These are phyloP conservation scores for Andrena hattorfiana DNA, from an alignment of 2,888 invertebrate species.

Conservation along the genomic window DNA sequence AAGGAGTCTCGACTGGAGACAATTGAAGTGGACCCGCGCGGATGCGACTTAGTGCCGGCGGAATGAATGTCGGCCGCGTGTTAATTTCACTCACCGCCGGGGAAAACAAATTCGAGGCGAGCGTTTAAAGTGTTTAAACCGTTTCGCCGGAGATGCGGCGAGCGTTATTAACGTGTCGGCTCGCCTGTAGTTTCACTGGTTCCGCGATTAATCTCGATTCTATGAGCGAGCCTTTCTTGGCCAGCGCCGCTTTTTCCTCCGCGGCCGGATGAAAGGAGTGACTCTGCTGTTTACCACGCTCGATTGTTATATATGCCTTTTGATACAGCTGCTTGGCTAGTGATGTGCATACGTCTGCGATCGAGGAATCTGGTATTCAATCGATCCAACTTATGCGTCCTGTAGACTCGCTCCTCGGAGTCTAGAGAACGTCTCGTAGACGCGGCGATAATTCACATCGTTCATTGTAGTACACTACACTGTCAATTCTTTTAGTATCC, in stretches of 20 bases:
- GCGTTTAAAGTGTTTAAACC: neutral
- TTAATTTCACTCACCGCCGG: neutral
- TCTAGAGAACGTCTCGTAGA: neutral
- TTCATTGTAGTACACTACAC: no score
- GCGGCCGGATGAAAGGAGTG: constrained; percentile 34
- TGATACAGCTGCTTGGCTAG: constrained; percentile 44
- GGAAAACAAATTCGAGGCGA: constrained; percentile 6
- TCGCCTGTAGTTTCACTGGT: constrained; percentile 12
- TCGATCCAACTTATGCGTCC: constrained; percentile 30
- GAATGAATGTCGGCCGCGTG: neutral
- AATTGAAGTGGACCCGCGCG: neutral
- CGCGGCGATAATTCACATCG: neutral
- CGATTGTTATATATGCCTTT: constrained; percentile 42
- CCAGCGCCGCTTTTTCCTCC: constrained; percentile 8
- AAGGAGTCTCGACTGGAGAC: neutral
- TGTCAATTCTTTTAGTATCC: no score
- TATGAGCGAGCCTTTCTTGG: constrained; percentile 7
- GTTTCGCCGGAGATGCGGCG: neutral
- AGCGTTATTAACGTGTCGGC: constrained; percentile 3
- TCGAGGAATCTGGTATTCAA: constrained; percentile 32
- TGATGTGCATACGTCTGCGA: constrained; percentile 41
- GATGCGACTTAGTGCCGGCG: neutral
- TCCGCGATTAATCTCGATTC: constrained; percentile 40
- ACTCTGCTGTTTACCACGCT: constrained; percentile 29
- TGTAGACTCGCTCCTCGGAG: neutral